Evolutionary conservation across 2,888 invertebrate genomes (phyloP).

Genomic region (Vandiemenella viatica): DNA sequence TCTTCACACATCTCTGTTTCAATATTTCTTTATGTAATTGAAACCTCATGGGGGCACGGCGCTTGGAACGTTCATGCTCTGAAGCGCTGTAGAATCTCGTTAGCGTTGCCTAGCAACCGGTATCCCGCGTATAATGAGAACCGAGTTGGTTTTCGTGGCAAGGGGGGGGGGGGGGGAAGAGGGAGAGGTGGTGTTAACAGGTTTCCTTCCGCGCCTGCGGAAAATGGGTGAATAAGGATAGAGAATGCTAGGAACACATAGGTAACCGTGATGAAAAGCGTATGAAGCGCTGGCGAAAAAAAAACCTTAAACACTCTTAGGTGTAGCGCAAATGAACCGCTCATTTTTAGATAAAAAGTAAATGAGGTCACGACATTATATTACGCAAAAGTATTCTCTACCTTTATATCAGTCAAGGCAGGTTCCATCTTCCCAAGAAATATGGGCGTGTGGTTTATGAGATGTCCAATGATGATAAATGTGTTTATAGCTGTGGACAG

Average conservation of each 20-base stretch:
- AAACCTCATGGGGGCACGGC: not conserved
- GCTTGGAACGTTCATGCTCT: conserved; percentile 5
- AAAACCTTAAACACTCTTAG: too few relatives aligned
- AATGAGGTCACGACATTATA: too few relatives aligned
- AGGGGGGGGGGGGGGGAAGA: not conserved
- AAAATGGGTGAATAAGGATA: not conserved
- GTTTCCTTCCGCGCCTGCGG: too few relatives aligned
- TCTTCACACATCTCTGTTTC: not conserved
- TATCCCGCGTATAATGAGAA: conserved; percentile 6
- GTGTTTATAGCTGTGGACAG: too few relatives aligned
- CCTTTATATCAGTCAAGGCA: too few relatives aligned
- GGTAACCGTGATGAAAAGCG: not conserved
- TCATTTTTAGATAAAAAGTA: too few relatives aligned
- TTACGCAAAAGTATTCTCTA: too few relatives aligned
- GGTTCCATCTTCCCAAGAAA: too few relatives aligned
- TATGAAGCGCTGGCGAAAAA: too few relatives aligned
- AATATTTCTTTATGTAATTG: not conserved
- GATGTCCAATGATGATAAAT: too few relatives aligned
- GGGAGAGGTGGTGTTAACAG: not conserved
- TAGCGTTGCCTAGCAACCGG: conserved; percentile 11
- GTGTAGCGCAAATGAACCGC: too few relatives aligned
- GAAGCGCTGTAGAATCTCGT: conserved; percentile 4
- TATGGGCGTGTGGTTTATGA: too few relatives aligned
- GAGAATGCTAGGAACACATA: not conserved
- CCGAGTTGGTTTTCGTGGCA: conserved; percentile 1